Evolutionary conservation across 2,113 vertebrate species (phyloP).

Genomic region (Corvus moneduloides): DNA sequence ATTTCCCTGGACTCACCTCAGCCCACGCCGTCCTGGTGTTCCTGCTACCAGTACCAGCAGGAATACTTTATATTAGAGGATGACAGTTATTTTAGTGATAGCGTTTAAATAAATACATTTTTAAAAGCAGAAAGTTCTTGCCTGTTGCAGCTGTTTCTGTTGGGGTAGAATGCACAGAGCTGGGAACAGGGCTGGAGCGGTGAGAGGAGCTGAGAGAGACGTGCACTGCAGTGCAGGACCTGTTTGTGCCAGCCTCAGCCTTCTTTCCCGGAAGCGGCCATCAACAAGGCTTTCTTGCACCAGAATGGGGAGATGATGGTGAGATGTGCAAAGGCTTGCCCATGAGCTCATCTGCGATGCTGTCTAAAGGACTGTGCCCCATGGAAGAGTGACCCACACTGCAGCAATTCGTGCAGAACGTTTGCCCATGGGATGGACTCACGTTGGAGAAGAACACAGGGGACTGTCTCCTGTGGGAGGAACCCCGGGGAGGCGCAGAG

Average conservation of each 20-base stretch:
- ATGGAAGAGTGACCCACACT: neutral
- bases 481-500: neutral
- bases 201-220: neutral
- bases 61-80: neutral
- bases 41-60: neutral
- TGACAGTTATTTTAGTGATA: neutral
- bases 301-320: neutral
- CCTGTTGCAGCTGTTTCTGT: accelerated
- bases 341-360: neutral
- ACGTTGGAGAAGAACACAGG: too few relatives aligned
- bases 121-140: too few relatives aligned
- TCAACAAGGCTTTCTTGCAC: neutral
- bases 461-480: neutral
- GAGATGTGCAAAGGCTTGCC: neutral
- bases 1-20: neutral
- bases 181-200: neutral
- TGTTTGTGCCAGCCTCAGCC: neutral
- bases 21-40: neutral
- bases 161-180: neutral
- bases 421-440: neutral
- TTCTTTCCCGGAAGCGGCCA: neutral
- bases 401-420: neutral
- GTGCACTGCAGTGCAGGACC: too few relatives aligned
- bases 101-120: neutral
- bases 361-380: neutral